Conservation (phyloP, 2,113 vertebrate species). For the Misgurnus mizolepis region DNA sequence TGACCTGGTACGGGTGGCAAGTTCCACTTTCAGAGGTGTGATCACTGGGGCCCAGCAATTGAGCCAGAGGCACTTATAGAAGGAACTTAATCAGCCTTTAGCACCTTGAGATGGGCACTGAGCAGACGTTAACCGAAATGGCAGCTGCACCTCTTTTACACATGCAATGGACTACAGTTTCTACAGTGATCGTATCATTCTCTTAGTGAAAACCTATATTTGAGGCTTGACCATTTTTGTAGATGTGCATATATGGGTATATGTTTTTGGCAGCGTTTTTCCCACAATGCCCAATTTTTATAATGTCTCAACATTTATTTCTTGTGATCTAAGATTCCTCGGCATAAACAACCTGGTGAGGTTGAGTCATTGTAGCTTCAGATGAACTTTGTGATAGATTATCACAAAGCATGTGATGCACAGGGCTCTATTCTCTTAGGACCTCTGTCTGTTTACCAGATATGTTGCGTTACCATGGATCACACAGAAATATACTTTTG, state of each 20-base stretch:
- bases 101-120: constrained; percentile 64
- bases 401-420: constrained; percentile 42
- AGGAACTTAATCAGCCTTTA: constrained; percentile 67
- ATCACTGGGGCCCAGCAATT: constrained; percentile 43
- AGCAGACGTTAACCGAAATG: constrained; percentile 52
- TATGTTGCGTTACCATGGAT: constrained; percentile 49
- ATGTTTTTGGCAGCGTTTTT: not conserved
- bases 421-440: constrained; percentile 1
- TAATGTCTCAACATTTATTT: not conserved
- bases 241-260: not conserved
- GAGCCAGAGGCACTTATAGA: constrained; percentile 44
- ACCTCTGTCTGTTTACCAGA: constrained; percentile 33
- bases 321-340: not conserved
- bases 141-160: constrained; percentile 38
- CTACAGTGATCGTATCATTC: not conserved
- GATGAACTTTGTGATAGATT: constrained; percentile 16
- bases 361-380: constrained; percentile 28
- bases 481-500: constrained; percentile 42
- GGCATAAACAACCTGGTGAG: constrained; percentile 20
- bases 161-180: not conserved
- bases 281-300: not conserved
- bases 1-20: constrained; percentile 54
- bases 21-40: constrained; percentile 66
- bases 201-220: not conserved
- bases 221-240: not conserved